Base-by-base conservation (phyloP, 64 coral and sea anemone genomes). In the Dendrophyllia cribrosa region DNA sequence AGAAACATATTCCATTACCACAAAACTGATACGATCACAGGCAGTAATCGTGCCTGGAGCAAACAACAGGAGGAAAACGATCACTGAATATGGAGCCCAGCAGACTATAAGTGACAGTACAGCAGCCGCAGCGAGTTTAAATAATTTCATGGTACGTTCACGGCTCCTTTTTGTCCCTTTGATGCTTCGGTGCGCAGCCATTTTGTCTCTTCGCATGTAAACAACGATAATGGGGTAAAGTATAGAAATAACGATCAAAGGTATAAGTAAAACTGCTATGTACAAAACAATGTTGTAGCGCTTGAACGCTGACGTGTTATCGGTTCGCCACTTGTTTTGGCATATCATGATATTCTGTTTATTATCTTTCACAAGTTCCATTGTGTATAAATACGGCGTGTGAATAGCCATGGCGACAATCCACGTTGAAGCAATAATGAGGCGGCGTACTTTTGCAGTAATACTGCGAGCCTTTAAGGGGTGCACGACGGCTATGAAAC, bases 401-500 rank as follows among this genome's bases (percentile, higher is more conserved):
- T 86, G 74, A 53, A 86, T 60, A 9, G 72, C 90, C 21, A 77
- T 77, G 5, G 90, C 53, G 12, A 86, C 12, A 24, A 92, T 12
- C 90, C 90, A 92, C 5, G 81, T 86, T 14, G 62, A 76, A 24
- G 72, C 58, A 7, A 92, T 25, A 3, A 92, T 46, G 19, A 68
- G 11, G 5, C 66, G 62, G 72, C 90, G 90, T 65, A 13, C 66
- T 19, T 43, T 56, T 1, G 17, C 22, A 58, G 87, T 65, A 23
- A 94, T 93, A 45, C 78, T 22, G 44, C 56, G 70, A 9, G 61
- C 71, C 65, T 85, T 70, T 75, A 96, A 78, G 8, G 95, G 95
- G 61, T 86, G 70, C 19, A 82, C 51, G 13, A 96, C 77, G 3
- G 91, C 89, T 59, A 88, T 76, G 45, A 93, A 96, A 11, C 95